These are phyloP conservation scores for Drosophila grimshawi DNA, from an alignment of 1,140 invertebrate genomes.

Conservation along the genomic window DNA sequence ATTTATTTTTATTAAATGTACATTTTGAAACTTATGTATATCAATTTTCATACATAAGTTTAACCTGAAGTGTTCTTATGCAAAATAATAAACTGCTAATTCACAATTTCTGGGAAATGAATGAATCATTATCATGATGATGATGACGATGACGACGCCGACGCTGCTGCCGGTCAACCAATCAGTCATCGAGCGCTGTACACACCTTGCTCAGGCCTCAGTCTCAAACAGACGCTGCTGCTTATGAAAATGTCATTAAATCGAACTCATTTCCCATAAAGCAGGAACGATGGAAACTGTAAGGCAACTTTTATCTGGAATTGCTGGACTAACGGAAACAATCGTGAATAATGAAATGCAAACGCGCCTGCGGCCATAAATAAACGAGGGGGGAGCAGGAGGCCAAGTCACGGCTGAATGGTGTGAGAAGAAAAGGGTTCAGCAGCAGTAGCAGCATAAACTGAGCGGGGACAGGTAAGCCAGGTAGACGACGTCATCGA, in stretches of 20 bases:
- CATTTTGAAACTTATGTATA: constrained; percentile 3
- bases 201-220: constrained; percentile 53
- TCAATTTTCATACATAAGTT: constrained; percentile 28
- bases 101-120: constrained; percentile 58
- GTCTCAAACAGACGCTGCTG: constrained; percentile 22
- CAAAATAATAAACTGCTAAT: constrained; percentile 21
- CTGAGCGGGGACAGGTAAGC: constrained; percentile 39
- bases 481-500: background rate
- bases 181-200: constrained; percentile 58
- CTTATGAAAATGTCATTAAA: constrained; percentile 65
- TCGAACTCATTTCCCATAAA: constrained; percentile 70
- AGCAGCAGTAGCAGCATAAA: constrained; percentile 2
- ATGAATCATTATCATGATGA: constrained; percentile 51
- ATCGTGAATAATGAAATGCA: constrained; percentile 73
- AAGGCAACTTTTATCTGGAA: constrained; percentile 16
- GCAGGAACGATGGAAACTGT: constrained; percentile 13
- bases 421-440: constrained; percentile 46
- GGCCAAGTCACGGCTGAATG: constrained; percentile 60
- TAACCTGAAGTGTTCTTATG: constrained; percentile 24
- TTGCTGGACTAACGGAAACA: constrained; percentile 70
- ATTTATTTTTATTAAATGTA: background rate
- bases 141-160: constrained; percentile 25
- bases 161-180: constrained; percentile 35
- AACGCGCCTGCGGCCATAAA: constrained; percentile 51
- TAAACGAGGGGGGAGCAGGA: constrained; percentile 25